Percentiles rank a stretch among this genome's conserved stretches.
phyloP scores from a whole-genome alignment of 2,888 invertebrate genomes.

The Mechanitis mazaeus region DNA sequence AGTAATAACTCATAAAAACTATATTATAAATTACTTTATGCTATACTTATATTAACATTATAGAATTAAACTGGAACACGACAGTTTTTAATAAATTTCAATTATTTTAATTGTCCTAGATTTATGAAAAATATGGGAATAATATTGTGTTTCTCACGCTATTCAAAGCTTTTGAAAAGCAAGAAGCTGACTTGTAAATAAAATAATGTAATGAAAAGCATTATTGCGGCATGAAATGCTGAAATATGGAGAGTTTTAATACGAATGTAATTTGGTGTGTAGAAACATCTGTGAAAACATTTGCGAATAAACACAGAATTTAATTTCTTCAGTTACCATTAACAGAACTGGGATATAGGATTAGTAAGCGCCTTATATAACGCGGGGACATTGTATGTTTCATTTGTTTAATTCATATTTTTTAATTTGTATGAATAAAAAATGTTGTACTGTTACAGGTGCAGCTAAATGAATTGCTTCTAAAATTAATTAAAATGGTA shows the following conservation, averaged over 20 bases:
- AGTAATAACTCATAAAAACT: too few species aligned
- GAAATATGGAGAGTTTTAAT: slow-evolving; percentile 24
- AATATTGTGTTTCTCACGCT: slow-evolving; percentile 39
- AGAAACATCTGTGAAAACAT: slow-evolving; percentile 17
- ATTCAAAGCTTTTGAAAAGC: slow-evolving; percentile 40
- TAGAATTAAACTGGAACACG: neutral
- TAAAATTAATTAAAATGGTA: neutral
- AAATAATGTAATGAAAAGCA: slow-evolving; percentile 39
- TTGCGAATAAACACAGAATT: slow-evolving; percentile 18
- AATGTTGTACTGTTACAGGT: too few species aligned
- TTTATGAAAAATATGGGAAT: slow-evolving; percentile 28
- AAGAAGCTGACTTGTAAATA: slow-evolving; percentile 54
- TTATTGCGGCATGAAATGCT: slow-evolving; percentile 21
- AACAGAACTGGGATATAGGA: slow-evolving; percentile 18
- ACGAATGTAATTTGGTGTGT: slow-evolving; percentile 26
- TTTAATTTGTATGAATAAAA: neutral
- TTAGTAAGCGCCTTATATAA: neutral
- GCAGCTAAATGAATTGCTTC: neutral
- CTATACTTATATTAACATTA: too few species aligned
- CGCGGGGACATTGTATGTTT: too few species aligned
- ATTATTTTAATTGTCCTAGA: neutral
- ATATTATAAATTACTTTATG: too few species aligned
- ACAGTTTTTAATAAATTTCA: neutral
- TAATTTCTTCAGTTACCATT: slow-evolving; percentile 24
- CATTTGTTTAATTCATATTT: neutral